Evolutionary conservation across 1,140 invertebrate species (phyloP), one percentile per base, ranked within the genome.

Genomic region (Saccostrea echinata): DNA sequence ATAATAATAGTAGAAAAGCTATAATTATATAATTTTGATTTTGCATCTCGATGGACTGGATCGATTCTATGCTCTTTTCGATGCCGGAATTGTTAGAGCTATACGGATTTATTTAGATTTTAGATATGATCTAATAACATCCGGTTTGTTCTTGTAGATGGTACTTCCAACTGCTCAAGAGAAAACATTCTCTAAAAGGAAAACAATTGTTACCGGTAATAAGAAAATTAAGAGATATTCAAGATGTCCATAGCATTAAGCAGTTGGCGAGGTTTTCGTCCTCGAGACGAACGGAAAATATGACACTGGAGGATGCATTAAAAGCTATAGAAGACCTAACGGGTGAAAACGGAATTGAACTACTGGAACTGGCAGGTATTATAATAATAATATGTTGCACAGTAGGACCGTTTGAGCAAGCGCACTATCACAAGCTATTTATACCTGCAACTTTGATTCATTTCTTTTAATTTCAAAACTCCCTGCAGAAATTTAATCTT

Each of bases 81-180:
- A 43, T 2, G 35, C 2, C 35, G 2, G 35, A 2, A 43, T 43
- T 2, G 35, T 43, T 43, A 6, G 35, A 3, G 6, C 35, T 6
- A 43, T 2, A 43, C 35, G 35, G 6, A 43, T 43, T 6, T 43
- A 43, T 43, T 43, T 43, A 43, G 35, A 43, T 43, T 43, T 43
- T 43, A 43, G 35, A 43, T 43, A 6, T 43, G n/a, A n/a, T 43
- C 2, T 2, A 43, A 6, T 43, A 43, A 43, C 35, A 43, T 43
- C 35, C 6, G 2, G 35, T 43, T 43, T 43, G 35, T 43, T 43
- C 35, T 43, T 2, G 35, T 43, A 43, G 35, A 43, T 43, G 82
- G 82, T 84, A 43, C 57, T 84, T 21, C 86, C 86, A 24, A 88
- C 68, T 84, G 3, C 27, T 88, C 21, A 84, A 84, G 30, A 87